Evolutionary conservation across 2,113 vertebrate species (phyloP).

Genomic region (Haemorhous mexicanus): DNA sequence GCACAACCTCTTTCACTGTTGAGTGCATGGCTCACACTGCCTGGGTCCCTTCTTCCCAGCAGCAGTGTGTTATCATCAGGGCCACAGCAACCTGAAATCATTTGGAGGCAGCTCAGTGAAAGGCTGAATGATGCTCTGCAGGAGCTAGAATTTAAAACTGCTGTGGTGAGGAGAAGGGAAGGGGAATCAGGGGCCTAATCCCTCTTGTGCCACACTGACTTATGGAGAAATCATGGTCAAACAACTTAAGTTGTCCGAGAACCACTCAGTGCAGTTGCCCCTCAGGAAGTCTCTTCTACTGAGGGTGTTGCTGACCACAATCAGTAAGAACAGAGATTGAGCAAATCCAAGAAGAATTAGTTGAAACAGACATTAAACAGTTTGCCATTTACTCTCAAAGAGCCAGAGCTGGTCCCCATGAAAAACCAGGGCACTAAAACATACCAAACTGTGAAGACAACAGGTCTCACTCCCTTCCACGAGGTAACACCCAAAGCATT

Average conservation of each 20-base stretch:
- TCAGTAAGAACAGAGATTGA: neutral
- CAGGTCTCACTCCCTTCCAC: neutral
- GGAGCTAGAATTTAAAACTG: constrained; percentile 1
- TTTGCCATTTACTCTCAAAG: neutral
- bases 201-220: neutral
- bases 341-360: neutral
- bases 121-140: neutral
- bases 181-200: neutral
- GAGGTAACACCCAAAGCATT: neutral
- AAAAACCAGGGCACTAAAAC: neutral
- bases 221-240: neutral
- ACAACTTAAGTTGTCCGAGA: neutral
- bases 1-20: neutral
- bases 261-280: neutral
- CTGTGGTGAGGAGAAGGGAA: neutral
- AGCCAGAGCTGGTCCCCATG: neutral
- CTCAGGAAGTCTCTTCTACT: neutral
- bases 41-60: neutral
- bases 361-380: neutral
- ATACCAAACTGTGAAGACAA: neutral
- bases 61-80: neutral
- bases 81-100: neutral
- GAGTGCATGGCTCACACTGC: rapidly evolving
- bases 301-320: neutral
- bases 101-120: neutral